Conservation (phyloP, 2,797 vertebrate genomes). For the Pampus argenteus region DNA sequence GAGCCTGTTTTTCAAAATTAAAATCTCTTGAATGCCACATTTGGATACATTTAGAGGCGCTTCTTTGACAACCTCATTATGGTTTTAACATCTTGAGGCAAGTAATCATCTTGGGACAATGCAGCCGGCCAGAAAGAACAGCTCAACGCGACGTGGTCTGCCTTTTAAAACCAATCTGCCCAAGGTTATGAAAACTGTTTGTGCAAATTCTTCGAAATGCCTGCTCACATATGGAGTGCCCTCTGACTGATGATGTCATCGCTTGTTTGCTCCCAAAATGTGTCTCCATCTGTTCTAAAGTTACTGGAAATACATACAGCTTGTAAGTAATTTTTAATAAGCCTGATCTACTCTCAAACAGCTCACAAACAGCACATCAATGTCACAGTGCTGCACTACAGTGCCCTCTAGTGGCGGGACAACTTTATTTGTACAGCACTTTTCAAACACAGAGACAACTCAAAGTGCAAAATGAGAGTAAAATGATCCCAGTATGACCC, state of each 20-base stretch:
- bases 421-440: neutral
- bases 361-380: rapidly evolving
- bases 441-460: neutral
- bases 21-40: neutral
- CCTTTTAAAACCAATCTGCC: too few relatives aligned
- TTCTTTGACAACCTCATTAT: neutral
- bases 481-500: neutral
- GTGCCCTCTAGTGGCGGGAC: slow-evolving; percentile 28
- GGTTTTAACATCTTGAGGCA: slow-evolving; percentile 10
- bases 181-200: slow-evolving; percentile 11
- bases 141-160: neutral
- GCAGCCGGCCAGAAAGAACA: slow-evolving; percentile 4
- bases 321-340: neutral
- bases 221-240: neutral
- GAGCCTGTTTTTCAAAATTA: neutral
- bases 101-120: neutral
- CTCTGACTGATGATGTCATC: neutral
- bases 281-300: neutral
- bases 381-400: neutral
- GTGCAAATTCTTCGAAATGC: slow-evolving; percentile 2
- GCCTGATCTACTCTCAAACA: neutral
- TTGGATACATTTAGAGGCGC: neutral
- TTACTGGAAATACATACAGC: neutral
- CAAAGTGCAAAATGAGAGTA: neutral
- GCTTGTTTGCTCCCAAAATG: neutral